These are phyloP conservation scores for Rhinogobius similis DNA, from an alignment of 2,113 vertebrate species.

Conservation along the genomic window DNA sequence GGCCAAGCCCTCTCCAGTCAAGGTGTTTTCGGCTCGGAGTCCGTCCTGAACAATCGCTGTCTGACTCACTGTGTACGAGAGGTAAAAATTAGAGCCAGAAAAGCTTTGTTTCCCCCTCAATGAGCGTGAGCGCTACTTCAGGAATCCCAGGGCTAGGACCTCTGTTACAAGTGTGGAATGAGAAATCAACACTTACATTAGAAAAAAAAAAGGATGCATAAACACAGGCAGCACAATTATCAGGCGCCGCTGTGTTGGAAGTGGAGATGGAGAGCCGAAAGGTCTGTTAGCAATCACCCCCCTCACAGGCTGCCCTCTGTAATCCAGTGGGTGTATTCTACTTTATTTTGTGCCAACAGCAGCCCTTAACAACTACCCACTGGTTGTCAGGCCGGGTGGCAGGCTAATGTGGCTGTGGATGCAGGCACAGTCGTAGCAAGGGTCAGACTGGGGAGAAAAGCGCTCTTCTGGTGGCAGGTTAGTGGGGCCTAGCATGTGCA, in stretches of 20 bases:
- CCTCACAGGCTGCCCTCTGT: conserved; percentile 58
- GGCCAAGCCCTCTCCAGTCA: conserved; percentile 45
- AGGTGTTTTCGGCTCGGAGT: conserved; percentile 41
- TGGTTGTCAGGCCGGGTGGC: conserved; percentile 46
- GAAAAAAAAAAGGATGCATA: conserved; percentile 58
- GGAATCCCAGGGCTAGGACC: conserved; percentile 55
- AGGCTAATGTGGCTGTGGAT: conserved; percentile 44
- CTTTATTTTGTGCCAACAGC: conserved; percentile 53
- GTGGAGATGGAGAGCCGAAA: conserved; percentile 61
- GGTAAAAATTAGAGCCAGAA: conserved; percentile 6
- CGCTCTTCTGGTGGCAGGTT: not conserved
- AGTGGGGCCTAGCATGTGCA: not conserved
- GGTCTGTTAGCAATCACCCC: conserved; percentile 70
- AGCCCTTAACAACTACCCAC: conserved; percentile 58
- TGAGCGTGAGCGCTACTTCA: conserved; percentile 44
- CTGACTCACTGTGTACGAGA: conserved; percentile 58
- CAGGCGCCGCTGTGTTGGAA: conserved; percentile 60
- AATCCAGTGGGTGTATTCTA: conserved; percentile 69
- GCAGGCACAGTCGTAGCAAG: conserved; percentile 34
- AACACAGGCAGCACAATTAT: conserved; percentile 71
- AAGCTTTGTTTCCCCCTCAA: conserved; percentile 24
- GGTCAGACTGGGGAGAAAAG: conserved; percentile 23
- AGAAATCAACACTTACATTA: conserved; percentile 69
- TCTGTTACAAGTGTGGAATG: conserved; percentile 59
- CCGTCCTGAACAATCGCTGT: conserved; percentile 47